A percentile compares a stretch with the other conserved stretches of the same genome.
phyloP scores from a whole-genome alignment of 1,140 invertebrate genomes.

The Pachypeltis micranthus region DNA sequence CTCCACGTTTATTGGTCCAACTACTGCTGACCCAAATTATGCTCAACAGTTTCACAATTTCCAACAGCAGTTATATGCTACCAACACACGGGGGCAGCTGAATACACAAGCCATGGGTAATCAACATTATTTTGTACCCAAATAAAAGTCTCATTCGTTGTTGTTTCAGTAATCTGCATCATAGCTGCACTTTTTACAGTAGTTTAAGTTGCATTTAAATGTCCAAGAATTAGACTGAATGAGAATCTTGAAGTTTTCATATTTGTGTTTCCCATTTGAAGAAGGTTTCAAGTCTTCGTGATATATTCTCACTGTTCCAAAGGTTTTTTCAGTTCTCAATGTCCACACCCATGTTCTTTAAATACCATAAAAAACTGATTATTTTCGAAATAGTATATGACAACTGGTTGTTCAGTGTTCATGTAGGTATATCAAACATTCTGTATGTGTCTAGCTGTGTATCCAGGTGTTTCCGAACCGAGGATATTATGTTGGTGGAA shows the following conservation, averaged over 20 bases:
- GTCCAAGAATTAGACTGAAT: background rate
- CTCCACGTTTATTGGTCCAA: constrained; percentile 67
- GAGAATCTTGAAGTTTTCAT: background rate
- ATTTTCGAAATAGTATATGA: too few species aligned
- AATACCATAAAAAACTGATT: too few species aligned
- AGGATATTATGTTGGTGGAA: too few species aligned
- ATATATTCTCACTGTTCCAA: background rate
- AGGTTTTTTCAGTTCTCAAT: too few species aligned
- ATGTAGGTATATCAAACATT: too few species aligned
- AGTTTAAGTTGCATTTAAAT: too few species aligned
- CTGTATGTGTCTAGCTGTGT: too few species aligned
- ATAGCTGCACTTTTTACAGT: background rate
- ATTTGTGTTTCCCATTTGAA: background rate
- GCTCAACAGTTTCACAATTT: constrained; percentile 91
- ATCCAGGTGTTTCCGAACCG: too few species aligned
- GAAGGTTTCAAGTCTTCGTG: background rate
- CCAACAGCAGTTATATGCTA: constrained; percentile 87
- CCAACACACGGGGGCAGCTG: constrained; percentile 46
- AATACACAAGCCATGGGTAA: constrained; percentile 33
- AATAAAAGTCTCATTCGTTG: constrained; percentile 30
- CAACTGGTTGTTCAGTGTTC: too few species aligned
- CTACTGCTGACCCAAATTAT: constrained; percentile 78
- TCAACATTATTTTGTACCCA: constrained; percentile 43
- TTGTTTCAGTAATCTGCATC: background rate
- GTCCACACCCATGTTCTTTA: too few species aligned